A percentile compares a stretch with the other conserved stretches of the same genome.
These are phyloP conservation scores for Watsonalla cultraria DNA, from an alignment of 2,888 invertebrate genomes.

Conservation along the genomic window DNA sequence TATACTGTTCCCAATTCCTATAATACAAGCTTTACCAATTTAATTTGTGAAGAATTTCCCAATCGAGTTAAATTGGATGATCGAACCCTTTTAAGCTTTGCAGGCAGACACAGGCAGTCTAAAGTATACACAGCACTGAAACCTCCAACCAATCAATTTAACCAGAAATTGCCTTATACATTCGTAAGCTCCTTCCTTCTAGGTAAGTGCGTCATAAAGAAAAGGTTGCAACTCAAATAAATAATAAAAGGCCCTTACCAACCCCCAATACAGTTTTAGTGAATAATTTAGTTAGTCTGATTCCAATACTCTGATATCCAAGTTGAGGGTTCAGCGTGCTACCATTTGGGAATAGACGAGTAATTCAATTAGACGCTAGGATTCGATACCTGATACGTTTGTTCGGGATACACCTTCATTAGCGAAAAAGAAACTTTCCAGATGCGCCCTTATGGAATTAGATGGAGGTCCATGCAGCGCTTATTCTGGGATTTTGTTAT, in stretches of 20 bases:
- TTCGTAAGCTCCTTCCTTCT: background rate
- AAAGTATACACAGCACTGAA: too few relatives aligned
- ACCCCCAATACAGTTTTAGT: constrained; percentile 3
- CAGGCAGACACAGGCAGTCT: too few relatives aligned
- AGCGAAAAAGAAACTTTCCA: background rate
- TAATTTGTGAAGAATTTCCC: too few relatives aligned
- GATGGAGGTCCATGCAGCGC: background rate
- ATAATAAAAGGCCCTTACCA: background rate
- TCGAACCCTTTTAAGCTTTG: too few relatives aligned
- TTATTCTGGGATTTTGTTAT: background rate
- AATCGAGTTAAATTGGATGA: too few relatives aligned
- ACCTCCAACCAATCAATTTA: background rate
- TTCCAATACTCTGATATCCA: constrained; percentile 1
- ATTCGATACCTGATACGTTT: constrained; percentile 7
- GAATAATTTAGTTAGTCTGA: constrained; percentile 1
- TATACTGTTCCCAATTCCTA: too few relatives aligned
- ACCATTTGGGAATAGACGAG: constrained; percentile 2
- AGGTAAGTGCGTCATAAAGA: background rate
- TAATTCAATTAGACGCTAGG: constrained; percentile 8
- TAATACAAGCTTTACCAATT: too few relatives aligned
- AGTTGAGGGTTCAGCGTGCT: background rate
- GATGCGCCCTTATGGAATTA: background rate
- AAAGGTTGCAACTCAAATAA: constrained; percentile 1
- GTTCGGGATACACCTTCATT: background rate
- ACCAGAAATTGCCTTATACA: background rate